These are phyloP conservation scores for Varroa destructor DNA, from an alignment of 1,140 invertebrate species.

Conservation along the genomic window DNA sequence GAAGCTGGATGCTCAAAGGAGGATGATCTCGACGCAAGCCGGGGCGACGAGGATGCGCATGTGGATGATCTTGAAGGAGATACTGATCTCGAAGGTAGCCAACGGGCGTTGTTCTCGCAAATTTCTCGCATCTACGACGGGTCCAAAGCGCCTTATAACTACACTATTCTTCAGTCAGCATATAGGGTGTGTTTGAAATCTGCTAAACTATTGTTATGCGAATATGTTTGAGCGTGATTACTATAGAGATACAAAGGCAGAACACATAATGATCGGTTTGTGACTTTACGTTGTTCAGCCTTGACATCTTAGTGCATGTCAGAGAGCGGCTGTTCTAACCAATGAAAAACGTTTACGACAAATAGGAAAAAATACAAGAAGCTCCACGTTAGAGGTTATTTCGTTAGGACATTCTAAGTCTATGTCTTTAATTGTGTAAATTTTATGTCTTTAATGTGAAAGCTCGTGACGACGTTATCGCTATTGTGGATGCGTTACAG, in stretches of 20 bases:
- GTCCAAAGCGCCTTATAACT: not conserved
- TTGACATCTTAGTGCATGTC: not conserved
- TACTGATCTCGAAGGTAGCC: not conserved
- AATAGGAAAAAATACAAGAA: too few species aligned
- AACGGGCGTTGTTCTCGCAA: slow-evolving; percentile 6
- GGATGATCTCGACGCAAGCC: not conserved
- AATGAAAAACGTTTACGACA: too few species aligned
- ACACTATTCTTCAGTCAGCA: not conserved
- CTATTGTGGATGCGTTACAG: not conserved
- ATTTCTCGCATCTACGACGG: slow-evolving; percentile 14
- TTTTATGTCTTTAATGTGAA: too few species aligned
- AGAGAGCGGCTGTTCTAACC: not conserved
- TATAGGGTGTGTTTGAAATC: not conserved
- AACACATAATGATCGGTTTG: not conserved
- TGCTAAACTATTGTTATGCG: not conserved
- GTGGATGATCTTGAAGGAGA: slow-evolving; percentile 14
- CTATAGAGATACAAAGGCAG: not conserved
- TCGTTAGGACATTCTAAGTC: too few species aligned
- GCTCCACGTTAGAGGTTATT: too few species aligned
- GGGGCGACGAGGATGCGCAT: not conserved
- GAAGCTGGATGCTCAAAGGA: not conserved
- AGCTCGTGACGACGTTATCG: too few species aligned
- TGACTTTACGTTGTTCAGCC: not conserved
- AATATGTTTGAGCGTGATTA: not conserved
- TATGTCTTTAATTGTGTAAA: too few species aligned